Base-by-base conservation (phyloP, 2,113 vertebrate species). In the Eudorcas thomsonii region DNA sequence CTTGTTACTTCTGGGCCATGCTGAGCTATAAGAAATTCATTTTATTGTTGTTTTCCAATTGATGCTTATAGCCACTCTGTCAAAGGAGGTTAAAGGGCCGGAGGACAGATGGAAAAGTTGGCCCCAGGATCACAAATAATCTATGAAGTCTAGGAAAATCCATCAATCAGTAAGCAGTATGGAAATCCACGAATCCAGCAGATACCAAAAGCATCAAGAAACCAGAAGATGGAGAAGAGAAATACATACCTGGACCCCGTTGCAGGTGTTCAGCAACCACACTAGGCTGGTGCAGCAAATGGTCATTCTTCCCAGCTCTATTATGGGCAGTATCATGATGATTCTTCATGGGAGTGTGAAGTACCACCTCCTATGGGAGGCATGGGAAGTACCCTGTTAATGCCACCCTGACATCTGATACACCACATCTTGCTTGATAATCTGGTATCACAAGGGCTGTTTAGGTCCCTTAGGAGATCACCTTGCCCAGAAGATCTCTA, bases 231-330 rank as follows among this genome's bases (percentile, higher is more conserved):
- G 90, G 16, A 25, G 26, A n/a, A 60, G 14, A 81, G 12, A 60
- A 4, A 64, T 2, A 9, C 13, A 21, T 5, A 26, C 1, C n/a
- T 21, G 11, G 43, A 11, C 7, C 25, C 26, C 30, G 28, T 36
- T 25, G 50, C 59, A 12, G 25, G 52, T 14, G 2, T 71, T 57
- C 23, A 50, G 7, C 21, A 43, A 10, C 28, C 26, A 43, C 8
- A 60, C 19, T n/a, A 54, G 67, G 59, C 30, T 50, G 7, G 10
- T 90, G 10, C 4, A 33, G n/a, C 64, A n/a, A 43, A 39, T 3
- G 45, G 21, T 15, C 39, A 71, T 74, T 25, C 21, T 13, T 67
- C 19, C 10, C 2, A 7, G 23, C 30, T 11, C 14, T 43, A 19
- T 2, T 28, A 3, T 2, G 4, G 80, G 13, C 21, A 33, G 26